Evolutionary conservation across 2,797 vertebrate genomes (phyloP), one percentile per base, ranked within the genome.

Genomic region (Coendou prehensilis): DNA sequence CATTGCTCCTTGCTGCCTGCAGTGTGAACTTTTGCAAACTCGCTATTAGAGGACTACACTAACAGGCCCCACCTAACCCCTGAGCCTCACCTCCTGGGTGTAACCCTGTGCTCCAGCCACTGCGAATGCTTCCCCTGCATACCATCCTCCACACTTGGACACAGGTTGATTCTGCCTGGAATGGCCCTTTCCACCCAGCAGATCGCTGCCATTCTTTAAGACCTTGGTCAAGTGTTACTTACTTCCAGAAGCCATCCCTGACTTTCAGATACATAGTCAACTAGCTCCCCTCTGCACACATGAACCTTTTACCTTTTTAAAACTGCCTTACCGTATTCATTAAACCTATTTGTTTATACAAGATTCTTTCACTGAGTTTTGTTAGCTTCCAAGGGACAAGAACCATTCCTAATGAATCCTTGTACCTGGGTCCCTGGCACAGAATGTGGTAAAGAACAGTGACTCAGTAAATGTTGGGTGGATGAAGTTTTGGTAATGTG

Each of bases 401-500:
- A n/a, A 22, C 22, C 59, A 28, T 88, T 79, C 85, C 64, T 90
- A 67, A 85, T 56, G 37, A 86, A 2, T 83, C 20, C 71, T 20
- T 75, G n/a, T 37, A 9, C 33, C 37, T 87, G 47, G 22, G 52
- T n/a, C 11, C 41, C 63, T 89, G 28, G 17, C 13, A 57, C 17
- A 52, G 30, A 69, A 22, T n/a, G 79, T 82, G 33, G 54, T 81
- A 87, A 86, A 75, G 76, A 83, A 23, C 71, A 64, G 28, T 15
- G 50, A 88, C 59, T 94, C n/a, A 22, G 50, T 87, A 84, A 50
- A 47, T 78, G 63, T 14, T 63, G 20, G 20, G n/a, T 83, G 50
- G 75, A 52, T 96, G 86, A 89, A 50, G 50, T 94, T 96, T 91
- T 71, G 85, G 22, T 76, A 45, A 86, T 52, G 87, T 85, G 14